Evolutionary conservation across 1,140 invertebrate genomes (phyloP), one percentile per base, ranked within the genome.

Genomic region (Elysia chlorotica): DNA sequence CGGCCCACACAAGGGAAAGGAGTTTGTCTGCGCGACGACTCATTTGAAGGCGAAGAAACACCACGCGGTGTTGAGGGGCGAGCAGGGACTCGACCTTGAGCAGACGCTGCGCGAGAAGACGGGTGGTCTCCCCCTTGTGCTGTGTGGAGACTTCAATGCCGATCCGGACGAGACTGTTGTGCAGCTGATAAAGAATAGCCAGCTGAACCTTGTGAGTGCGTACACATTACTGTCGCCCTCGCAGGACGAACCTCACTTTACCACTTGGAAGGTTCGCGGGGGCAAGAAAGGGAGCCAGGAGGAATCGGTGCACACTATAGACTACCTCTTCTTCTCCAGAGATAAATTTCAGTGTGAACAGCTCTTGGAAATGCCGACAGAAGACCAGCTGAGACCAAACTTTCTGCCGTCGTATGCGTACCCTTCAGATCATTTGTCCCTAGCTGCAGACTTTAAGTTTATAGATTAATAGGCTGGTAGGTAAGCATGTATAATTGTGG

Each of bases 61-160:
- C 0, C 84, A 63, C 75, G 72, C 77, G 25, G 62, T 80, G 17
- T 82, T 93, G 33, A 88, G 93, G 21, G 91, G 93, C 78, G 91
- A 93, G 81, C 93, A 95, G 86, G 93, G 93, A 5, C 91, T 91
- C 82, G 93, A 93, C 86, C 82, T 94, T 21, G 80, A 93, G 10
- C 87, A 90, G 10, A 92, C 92, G 73, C 83, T 94, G 0, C 80
- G 86, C 31, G 25, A 81, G 23, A 82, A 88, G 90, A 68, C 76
- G 30, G 63, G 57, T 4, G 85, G 88, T 30, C 38, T 53, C 28
- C 81, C 93, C 0, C 79, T 93, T 0, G 86, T 95, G 30, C 76
- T 94, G 1, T 92, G 91, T 78, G 93, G 93, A 0, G 93, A 95
- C 81, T 94, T 95, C 78, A 95, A 95, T 86, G 93, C 93, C 0